Conservation (phyloP, 2,888 invertebrate species). For the Morpho deidamia region DNA sequence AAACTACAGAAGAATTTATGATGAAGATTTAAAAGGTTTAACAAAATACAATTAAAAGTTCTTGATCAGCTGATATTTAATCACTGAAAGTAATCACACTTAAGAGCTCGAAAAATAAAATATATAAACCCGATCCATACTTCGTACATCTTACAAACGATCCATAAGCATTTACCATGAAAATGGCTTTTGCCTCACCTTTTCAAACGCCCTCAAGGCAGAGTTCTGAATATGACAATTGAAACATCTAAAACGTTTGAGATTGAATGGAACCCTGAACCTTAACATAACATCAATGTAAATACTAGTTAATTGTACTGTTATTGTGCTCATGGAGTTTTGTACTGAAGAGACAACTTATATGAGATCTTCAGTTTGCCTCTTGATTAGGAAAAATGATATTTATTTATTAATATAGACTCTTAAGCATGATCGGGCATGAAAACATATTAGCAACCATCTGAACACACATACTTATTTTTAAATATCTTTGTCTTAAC, state of each 20-base stretch:
- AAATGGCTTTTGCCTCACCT: slow-evolving; percentile 12
- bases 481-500: no score
- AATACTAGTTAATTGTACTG: slow-evolving; percentile 6
- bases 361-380: no score
- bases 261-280: slow-evolving; percentile 14
- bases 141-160: neutral
- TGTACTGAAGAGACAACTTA: neutral
- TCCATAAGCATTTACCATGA: slow-evolving; percentile 4
- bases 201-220: slow-evolving; percentile 14
- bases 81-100: neutral
- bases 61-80: no score
- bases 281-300: slow-evolving; percentile 12
- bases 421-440: no score
- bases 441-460: no score
- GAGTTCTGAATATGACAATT: slow-evolving; percentile 16
- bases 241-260: slow-evolving; percentile 14
- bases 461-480: no score
- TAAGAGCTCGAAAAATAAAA: neutral
- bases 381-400: no score
- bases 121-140: slow-evolving; percentile 4
- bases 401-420: no score
- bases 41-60: no score
- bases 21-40: no score
- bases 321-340: neutral
- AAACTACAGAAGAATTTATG: no score